Evolutionary conservation across 2,888 invertebrate genomes (phyloP).

Genomic region (Aphidoletes aphidimyza): DNA sequence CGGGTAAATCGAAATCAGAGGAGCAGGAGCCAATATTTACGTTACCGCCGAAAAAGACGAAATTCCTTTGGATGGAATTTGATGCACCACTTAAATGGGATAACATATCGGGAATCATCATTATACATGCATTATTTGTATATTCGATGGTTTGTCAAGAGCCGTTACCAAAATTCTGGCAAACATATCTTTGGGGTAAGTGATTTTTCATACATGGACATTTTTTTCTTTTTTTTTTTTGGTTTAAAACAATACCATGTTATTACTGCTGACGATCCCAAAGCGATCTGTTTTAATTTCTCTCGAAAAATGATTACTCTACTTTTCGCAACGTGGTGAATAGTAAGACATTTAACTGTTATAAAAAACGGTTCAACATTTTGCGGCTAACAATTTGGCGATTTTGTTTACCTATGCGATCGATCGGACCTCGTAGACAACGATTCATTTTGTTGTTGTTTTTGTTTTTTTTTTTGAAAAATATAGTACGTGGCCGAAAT

Average conservation of each 20-base stretch:
- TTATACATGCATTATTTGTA: constrained; percentile 68
- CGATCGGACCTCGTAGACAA: too few relatives aligned
- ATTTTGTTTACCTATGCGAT: too few relatives aligned
- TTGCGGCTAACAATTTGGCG: too few relatives aligned
- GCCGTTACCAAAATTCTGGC: constrained; percentile 62
- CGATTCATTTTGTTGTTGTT: too few relatives aligned
- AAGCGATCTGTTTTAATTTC: too few relatives aligned
- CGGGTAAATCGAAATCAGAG: background rate
- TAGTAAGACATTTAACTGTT: too few relatives aligned
- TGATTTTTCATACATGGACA: constrained; percentile 58
- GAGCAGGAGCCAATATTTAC: background rate
- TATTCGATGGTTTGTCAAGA: constrained; percentile 63
- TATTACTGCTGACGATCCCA: too few relatives aligned
- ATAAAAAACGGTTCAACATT: too few relatives aligned
- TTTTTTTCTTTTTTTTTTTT: too few relatives aligned
- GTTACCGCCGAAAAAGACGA: constrained; percentile 8
- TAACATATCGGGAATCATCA: constrained; percentile 70
- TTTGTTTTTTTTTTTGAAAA: too few relatives aligned
- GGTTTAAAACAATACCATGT: background rate
- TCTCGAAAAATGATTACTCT: too few relatives aligned
- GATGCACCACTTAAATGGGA: constrained; percentile 74
- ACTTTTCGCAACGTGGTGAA: too few relatives aligned
- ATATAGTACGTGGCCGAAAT: constrained; percentile 25
- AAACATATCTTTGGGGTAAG: constrained; percentile 73
- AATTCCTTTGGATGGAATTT: constrained; percentile 62